phyloP scores from a whole-genome alignment of 2,888 invertebrate genomes.

The Synanthedon andrenaeformis region DNA sequence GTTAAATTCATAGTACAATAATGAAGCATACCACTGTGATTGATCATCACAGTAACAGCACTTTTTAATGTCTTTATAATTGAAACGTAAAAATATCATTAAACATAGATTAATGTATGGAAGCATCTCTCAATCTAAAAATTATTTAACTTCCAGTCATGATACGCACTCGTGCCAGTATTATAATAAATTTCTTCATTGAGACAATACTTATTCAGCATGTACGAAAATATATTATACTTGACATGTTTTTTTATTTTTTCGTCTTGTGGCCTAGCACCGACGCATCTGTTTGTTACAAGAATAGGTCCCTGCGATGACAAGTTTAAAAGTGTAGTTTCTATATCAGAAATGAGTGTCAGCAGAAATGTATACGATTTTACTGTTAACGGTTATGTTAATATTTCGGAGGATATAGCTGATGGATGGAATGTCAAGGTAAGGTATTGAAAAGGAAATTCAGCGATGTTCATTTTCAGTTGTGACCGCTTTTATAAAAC shows the following conservation, averaged over 20 bases:
- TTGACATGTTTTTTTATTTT: not conserved
- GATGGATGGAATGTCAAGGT: constrained; percentile 41
- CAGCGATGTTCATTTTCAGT: not conserved
- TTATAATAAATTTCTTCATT: too few relatives aligned
- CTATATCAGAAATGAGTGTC: constrained; percentile 28
- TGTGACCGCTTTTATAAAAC: not conserved
- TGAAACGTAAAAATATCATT: too few relatives aligned
- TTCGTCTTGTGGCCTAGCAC: constrained; percentile 9
- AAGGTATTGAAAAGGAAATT: constrained; percentile 1
- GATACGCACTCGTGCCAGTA: too few relatives aligned
- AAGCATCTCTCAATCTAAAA: too few relatives aligned
- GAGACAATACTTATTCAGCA: not conserved
- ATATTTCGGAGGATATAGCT: constrained; percentile 24
- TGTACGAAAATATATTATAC: not conserved
- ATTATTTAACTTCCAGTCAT: too few relatives aligned
- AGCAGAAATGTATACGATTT: constrained; percentile 23
- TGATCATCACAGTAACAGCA: too few relatives aligned
- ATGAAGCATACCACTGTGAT: too few relatives aligned
- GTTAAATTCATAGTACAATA: too few relatives aligned
- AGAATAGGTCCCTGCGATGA: constrained; percentile 28
- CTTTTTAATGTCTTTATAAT: too few relatives aligned
- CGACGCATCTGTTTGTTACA: constrained; percentile 29
- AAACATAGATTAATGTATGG: too few relatives aligned
- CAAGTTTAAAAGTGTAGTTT: constrained; percentile 6
- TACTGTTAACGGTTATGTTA: constrained; percentile 25